phyloP scores from a whole-genome alignment of 2,113 vertebrate genomes.

The Apeltes quadracus region DNA sequence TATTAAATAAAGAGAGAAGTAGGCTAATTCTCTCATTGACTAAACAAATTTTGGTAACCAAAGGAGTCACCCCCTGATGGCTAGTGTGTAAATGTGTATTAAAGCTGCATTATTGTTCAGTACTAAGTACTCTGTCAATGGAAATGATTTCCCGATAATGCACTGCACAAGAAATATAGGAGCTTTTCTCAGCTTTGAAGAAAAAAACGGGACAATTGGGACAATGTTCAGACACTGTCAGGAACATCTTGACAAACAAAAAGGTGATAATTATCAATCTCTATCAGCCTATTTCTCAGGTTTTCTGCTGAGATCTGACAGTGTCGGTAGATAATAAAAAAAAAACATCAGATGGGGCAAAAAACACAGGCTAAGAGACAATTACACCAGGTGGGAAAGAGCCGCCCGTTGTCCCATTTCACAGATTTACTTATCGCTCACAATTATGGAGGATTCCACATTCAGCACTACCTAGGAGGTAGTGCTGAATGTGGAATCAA shows the following conservation, averaged over 20 bases:
- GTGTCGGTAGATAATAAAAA: neutral
- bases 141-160: neutral
- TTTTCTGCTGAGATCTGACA: neutral
- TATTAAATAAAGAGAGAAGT: too few relatives aligned
- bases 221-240: neutral
- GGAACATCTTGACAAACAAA: neutral
- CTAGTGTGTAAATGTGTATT: neutral
- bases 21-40: too few relatives aligned
- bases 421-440: neutral
- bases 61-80: neutral
- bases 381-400: neutral
- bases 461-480: neutral
- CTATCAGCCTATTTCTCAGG: neutral
- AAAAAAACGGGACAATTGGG: neutral
- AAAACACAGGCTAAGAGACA: neutral
- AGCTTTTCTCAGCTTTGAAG: neutral
- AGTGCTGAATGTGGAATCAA: too few relatives aligned
- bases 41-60: too few relatives aligned
- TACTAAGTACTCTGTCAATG: neutral
- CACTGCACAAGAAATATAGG: neutral
- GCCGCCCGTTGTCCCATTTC: neutral
- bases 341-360: neutral
- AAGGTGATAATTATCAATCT: neutral
- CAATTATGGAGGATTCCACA: neutral
- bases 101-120: too few relatives aligned